Base-by-base conservation (phyloP, 2,113 vertebrate species). In the Physeter macrocephalus region DNA sequence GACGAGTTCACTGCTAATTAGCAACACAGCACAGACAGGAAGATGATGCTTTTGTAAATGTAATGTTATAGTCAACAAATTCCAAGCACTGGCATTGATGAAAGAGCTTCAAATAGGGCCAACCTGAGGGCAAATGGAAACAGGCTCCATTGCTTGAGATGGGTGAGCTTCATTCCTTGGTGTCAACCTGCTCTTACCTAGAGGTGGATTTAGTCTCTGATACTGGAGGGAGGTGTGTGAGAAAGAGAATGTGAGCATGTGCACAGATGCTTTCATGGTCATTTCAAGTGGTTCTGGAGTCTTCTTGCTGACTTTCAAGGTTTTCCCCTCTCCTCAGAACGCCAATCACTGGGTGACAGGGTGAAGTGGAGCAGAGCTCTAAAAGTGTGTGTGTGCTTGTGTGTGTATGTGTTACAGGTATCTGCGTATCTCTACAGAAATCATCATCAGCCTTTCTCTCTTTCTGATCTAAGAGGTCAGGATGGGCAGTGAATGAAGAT, bases 71-170 rank as follows among this genome's bases (percentile, higher is more conserved):
- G 52, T 80, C n/a, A 14, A 96, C 91, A 52, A 31, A 80, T 67
- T 46, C 66, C 18, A 95, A 89, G 49, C 92, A 88, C 78, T 25
- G 39, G 39, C 25, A 90, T 85, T 96, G 74, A 87, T 49, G 82
- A 43, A 88, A 96, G 39, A 94, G 52, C 77, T 97, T 96, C 69
- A 88, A 69, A 78, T 0, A 89, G 18, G 25, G 1, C 49, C 71
- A 36, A 59, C 49, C 20, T 17, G 7, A 54, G 54, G 81, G 31
- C 75, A 80, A 18, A 0, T 12, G n/a, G 0, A 0, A 46, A 39
- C 0, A 0, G 71, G 97, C 92, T 88, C 36, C 46, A 83, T 27
- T 52, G 85, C 64, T 62, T 34, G 82, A 86, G 57, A 83, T 72
- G 2, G 82, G 12, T 0, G 64, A 49, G 83, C 85, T 72, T 90